Conservation (phyloP, 2,888 invertebrate genomes). For the Macropis europaea region DNA sequence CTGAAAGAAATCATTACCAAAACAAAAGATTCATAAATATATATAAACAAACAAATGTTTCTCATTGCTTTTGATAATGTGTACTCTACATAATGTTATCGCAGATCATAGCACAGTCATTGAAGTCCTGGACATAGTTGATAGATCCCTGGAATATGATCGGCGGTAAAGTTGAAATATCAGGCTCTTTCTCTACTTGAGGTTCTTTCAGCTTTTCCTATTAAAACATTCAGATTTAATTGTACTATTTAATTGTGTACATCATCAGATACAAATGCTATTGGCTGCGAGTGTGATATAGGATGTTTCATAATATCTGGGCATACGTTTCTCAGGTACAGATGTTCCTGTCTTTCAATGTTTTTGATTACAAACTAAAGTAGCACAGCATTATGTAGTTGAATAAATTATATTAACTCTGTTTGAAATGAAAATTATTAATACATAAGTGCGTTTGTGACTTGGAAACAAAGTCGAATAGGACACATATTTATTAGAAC, state of each 20-base stretch:
- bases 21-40: slow-evolving; percentile 11
- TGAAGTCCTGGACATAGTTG: slow-evolving; percentile 69
- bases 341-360: too few species aligned
- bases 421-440: too few species aligned
- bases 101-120: slow-evolving; percentile 71
- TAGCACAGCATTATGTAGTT: too few species aligned
- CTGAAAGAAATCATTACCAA: slow-evolving; percentile 65
- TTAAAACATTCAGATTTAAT: slow-evolving; percentile 16
- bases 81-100: slow-evolving; percentile 72
- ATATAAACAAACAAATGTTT: neutral
- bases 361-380: too few species aligned
- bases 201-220: slow-evolving; percentile 48
- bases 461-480: too few species aligned
- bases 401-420: too few species aligned
- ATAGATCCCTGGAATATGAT: slow-evolving; percentile 70
- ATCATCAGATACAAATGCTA: neutral
- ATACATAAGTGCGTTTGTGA: too few species aligned
- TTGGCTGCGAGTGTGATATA: too few species aligned
- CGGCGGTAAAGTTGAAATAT: slow-evolving; percentile 50
- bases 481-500: too few species aligned
- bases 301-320: too few species aligned
- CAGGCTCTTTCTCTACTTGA: slow-evolving; percentile 44
- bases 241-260: neutral
- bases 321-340: too few species aligned
- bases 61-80: neutral